Percentiles rank a stretch among this genome's conserved stretches.
phyloP scores from a whole-genome alignment of 2,888 invertebrate genomes.

The Eilema griseolum region DNA sequence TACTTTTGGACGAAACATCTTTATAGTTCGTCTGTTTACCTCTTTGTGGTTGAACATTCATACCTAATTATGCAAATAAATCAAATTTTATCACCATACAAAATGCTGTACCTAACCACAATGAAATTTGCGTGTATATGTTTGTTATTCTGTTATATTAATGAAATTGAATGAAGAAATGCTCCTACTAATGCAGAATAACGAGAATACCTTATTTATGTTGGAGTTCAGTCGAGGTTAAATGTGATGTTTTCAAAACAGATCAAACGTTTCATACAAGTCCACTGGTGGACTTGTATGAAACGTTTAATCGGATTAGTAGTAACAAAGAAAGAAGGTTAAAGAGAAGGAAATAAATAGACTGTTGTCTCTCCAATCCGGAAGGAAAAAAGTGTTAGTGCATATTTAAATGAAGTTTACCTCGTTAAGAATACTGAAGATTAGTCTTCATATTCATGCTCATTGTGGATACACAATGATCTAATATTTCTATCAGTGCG shows the following conservation, averaged over 20 bases:
- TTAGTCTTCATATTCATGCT: background rate
- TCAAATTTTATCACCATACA: no score
- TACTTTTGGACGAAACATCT: background rate
- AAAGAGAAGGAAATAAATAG: background rate
- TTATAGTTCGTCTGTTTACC: background rate
- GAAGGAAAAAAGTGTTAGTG: background rate
- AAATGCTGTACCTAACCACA: no score
- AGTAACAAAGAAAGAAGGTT: no score
- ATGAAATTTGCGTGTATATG: no score
- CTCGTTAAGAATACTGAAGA: background rate
- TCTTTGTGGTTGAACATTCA: no score
- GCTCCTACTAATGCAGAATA: background rate
- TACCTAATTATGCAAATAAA: no score
- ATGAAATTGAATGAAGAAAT: background rate
- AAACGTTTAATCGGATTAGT: background rate
- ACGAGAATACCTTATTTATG: background rate
- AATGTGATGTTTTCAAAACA: background rate
- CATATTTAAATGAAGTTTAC: background rate
- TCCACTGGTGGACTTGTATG: background rate
- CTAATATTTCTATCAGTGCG: constrained; percentile 27
- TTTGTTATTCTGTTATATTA: background rate
- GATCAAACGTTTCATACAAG: background rate
- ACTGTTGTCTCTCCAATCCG: background rate
- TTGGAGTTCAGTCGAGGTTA: background rate
- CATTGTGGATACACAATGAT: constrained; percentile 28